These are phyloP conservation scores for Austrofundulus limnaeus DNA, from an alignment of 2,113 vertebrate species.

Conservation along the genomic window DNA sequence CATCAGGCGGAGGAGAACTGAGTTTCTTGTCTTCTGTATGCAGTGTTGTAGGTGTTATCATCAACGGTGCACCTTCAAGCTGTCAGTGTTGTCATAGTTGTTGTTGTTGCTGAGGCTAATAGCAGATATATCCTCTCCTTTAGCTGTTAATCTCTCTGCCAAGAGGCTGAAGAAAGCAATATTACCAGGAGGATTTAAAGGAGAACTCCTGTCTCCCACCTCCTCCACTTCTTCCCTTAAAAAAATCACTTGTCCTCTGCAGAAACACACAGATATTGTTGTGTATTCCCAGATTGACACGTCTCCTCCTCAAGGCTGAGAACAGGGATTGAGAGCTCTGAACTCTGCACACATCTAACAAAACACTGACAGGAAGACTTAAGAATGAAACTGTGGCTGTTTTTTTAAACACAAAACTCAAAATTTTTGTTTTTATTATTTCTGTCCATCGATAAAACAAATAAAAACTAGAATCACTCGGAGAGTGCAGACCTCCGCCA, in stretches of 20 bases:
- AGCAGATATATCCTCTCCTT: slow-evolving; percentile 41
- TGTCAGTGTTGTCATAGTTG: slow-evolving; percentile 3
- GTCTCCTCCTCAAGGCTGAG: slow-evolving; percentile 8
- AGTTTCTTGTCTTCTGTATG: background rate
- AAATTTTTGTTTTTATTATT: no score
- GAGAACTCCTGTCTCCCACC: slow-evolving; percentile 24
- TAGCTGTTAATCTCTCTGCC: slow-evolving; percentile 53
- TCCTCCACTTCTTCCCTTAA: slow-evolving; percentile 17
- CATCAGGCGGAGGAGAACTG: background rate
- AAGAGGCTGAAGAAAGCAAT: slow-evolving; percentile 52
- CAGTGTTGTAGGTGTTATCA: background rate
- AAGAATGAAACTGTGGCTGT: no score
- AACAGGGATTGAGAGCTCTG: background rate
- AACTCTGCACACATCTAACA: slow-evolving; percentile 35
- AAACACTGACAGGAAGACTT: slow-evolving; percentile 15
- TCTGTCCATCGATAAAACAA: no score
- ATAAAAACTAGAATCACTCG: no score
- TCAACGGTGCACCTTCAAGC: background rate
- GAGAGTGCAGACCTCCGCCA: no score
- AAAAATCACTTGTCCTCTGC: slow-evolving; percentile 23
- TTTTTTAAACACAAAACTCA: no score
- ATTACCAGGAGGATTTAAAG: slow-evolving; percentile 53
- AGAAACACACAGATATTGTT: slow-evolving; percentile 1
- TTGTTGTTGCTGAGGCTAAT: slow-evolving; percentile 35
- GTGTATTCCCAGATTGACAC: slow-evolving; percentile 20